Evolutionary conservation across 1,140 invertebrate genomes (phyloP).

Genomic region (Heliconius nattereri): DNA sequence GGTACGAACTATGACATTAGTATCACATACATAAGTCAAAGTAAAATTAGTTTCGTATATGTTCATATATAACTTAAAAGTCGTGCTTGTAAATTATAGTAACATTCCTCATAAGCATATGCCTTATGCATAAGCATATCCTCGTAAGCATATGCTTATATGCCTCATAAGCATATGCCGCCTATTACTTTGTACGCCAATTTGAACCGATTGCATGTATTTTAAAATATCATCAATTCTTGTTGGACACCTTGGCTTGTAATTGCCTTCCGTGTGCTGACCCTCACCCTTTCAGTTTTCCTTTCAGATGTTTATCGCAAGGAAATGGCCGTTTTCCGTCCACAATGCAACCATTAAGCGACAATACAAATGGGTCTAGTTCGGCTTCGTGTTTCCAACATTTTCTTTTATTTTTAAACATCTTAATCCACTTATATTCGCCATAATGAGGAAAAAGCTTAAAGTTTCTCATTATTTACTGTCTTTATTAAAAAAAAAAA

Average conservation of each 20-base stretch:
- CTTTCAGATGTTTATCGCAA: constrained; percentile 79
- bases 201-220: constrained; percentile 5
- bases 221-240: constrained; percentile 36
- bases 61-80: no score
- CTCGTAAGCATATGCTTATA: not conserved
- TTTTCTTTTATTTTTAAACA: constrained; percentile 38
- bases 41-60: no score
- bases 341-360: constrained; percentile 75
- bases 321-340: constrained; percentile 80
- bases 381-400: constrained; percentile 46
- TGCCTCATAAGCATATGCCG: not conserved
- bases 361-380: constrained; percentile 76
- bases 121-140: not conserved
- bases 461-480: not conserved
- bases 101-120: not conserved
- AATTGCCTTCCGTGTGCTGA: constrained; percentile 70
- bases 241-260: constrained; percentile 56
- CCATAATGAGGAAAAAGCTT: constrained; percentile 4
- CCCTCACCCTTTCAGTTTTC: constrained; percentile 73
- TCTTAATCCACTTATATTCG: constrained; percentile 24
- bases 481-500: not conserved
- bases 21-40: no score
- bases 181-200: not conserved
- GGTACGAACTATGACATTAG: no score
- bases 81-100: no score